Evolutionary conservation across 2,888 invertebrate genomes (phyloP), one percentile per base, ranked within the genome.

Genomic region (Thera obeliscata): DNA sequence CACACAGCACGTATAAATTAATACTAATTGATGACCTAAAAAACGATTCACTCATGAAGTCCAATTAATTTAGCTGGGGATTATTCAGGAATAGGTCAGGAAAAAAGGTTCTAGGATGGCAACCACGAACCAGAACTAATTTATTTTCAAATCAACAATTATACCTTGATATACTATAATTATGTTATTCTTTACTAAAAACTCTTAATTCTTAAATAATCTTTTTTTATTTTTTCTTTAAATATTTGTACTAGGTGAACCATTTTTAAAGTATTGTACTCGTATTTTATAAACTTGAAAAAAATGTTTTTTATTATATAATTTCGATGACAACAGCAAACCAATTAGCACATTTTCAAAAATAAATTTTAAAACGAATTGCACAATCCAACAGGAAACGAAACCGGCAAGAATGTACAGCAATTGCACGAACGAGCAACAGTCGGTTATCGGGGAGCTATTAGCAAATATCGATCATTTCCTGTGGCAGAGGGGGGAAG

Each of bases 391-490:
- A 11, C 38, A 56, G 72, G 71, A 73, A 72, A 69, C 57, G 60
- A 56, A 60, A 64, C 61, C 69, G 71, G 72, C 68, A 78, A 33
- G 36, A 57, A 55, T 59, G 35, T 36, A 52, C 46, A 3, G 50
- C 12, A 22, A 63, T 52, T 76, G 74, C 73, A 69, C 73, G 76
- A 75, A 68, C 69, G 75, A 75, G 69, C 75, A 68, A 72, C 60
- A 61, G 55, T 71, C 66, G 74, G 81, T 83, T 81, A 87, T 82
- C 78, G 80, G 82, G 78, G 79, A 75, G 57, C 76, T 80, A 87
- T 87, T 84, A 82, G 80, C 80, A 83, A 69, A 85, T 88, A 89
- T 87, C 78, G 84, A 78, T 77, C 73, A 77, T 83, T 90, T 89
- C 85, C 88, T 86, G 84, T 72, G 54, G 71, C 78, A 80, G 71